phyloP scores from a whole-genome alignment of 92 coral and sea anemone genomes.

The Actinernus sp. region DNA sequence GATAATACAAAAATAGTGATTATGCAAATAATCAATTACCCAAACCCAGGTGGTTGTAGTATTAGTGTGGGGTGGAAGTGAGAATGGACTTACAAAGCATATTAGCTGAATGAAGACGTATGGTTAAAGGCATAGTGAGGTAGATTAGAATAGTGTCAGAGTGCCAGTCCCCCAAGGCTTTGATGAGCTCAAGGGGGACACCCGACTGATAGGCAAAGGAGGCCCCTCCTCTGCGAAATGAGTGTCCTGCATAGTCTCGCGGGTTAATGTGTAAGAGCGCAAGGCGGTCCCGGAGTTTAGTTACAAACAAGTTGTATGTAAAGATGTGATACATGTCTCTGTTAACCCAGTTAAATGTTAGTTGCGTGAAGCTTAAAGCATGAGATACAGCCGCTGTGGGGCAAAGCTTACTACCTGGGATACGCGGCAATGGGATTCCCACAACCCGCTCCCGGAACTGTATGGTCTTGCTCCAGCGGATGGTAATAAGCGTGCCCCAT shows the following conservation, averaged over 20 bases:
- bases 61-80: not conserved
- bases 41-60: too few species aligned
- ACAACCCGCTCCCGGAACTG: slow-evolving; percentile 24
- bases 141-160: slow-evolving; percentile 14
- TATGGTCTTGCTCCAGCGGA: slow-evolving; percentile 52
- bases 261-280: slow-evolving; percentile 2
- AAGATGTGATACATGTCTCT: not conserved
- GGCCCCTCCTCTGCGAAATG: slow-evolving; percentile 40
- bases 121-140: slow-evolving; percentile 25
- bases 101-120: slow-evolving; percentile 16
- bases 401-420: slow-evolving; percentile 22
- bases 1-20: too few species aligned
- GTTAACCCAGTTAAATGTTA: slow-evolving; percentile 15
- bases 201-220: slow-evolving; percentile 40
- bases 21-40: too few species aligned
- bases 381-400: slow-evolving; percentile 16
- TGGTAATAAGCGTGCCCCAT: slow-evolving; percentile 30
- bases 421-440: slow-evolving; percentile 10
- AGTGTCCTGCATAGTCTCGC: slow-evolving; percentile 16
- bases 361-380: slow-evolving; percentile 12
- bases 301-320: slow-evolving; percentile 22
- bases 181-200: slow-evolving; percentile 24
- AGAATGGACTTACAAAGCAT: slow-evolving; percentile 3
- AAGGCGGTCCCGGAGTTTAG: slow-evolving; percentile 14
- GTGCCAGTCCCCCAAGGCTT: slow-evolving; percentile 44